phyloP scores from a whole-genome alignment of 2,113 vertebrate species.

The Amia ocellicauda region DNA sequence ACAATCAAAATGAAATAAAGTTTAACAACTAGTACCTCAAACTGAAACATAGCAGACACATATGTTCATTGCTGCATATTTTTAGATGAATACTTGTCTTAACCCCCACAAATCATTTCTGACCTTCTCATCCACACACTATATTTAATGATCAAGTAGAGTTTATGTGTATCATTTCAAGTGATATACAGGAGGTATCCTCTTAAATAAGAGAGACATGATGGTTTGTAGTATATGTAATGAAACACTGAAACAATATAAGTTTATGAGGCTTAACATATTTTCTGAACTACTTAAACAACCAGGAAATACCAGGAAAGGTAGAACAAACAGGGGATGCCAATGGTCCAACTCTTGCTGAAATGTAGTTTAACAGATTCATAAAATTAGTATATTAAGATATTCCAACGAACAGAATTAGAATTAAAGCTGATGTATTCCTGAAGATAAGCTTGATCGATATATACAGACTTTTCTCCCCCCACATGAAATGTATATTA shows the following conservation, averaged over 20 bases:
- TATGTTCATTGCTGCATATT: neutral
- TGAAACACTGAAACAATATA: slow-evolving; percentile 1
- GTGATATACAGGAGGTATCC: slow-evolving; percentile 20
- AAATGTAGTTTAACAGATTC: slow-evolving; percentile 9
- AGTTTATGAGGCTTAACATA: neutral
- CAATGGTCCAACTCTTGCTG: neutral
- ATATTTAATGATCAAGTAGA: slow-evolving; percentile 13
- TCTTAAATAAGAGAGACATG: slow-evolving; percentile 1
- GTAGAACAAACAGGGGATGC: neutral
- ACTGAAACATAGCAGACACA: neutral
- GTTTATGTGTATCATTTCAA: slow-evolving; percentile 18
- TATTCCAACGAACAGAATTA: too few species aligned
- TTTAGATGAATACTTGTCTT: slow-evolving; percentile 14
- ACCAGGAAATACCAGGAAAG: neutral
- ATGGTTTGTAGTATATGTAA: slow-evolving; percentile 5
- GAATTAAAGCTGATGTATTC: slow-evolving; percentile 2
- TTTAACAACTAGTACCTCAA: slow-evolving; percentile 5
- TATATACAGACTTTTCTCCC: slow-evolving; percentile 14
- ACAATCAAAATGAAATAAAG: slow-evolving; percentile 16
- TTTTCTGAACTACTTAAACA: slow-evolving; percentile 6
- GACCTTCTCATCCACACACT: slow-evolving; percentile 1
- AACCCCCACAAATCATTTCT: neutral
- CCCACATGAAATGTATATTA: slow-evolving; percentile 14
- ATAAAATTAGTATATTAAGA: slow-evolving; percentile 13
- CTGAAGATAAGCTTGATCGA: slow-evolving; percentile 7